Evolutionary conservation across 2,888 invertebrate species (phyloP).

Genomic region (Teleiodes luculella): DNA sequence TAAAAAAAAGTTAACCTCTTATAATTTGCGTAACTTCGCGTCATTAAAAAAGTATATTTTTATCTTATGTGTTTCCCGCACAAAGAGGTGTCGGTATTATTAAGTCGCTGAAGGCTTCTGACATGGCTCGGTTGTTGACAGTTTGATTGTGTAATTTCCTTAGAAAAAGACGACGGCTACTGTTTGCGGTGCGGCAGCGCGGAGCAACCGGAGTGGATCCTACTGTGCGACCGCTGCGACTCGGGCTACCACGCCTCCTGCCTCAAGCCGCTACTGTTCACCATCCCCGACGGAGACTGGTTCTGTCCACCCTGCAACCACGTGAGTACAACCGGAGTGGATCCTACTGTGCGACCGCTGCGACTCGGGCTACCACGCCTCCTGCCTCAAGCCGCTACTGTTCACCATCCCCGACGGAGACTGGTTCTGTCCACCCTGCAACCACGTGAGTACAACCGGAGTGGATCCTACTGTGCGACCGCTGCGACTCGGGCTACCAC

Average conservation of each 20-base stretch:
- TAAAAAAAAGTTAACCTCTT: no score
- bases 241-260: constrained; percentile 98
- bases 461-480: constrained; percentile 97
- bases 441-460: constrained; percentile 80
- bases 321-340: constrained; percentile 86
- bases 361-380: constrained; percentile 98
- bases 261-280: constrained; percentile 92
- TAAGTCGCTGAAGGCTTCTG: no score
- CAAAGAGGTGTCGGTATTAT: background rate
- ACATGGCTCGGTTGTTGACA: no score
- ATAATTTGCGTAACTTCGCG: no score
- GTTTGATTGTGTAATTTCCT: no score
- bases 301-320: no score
- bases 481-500: constrained; percentile 98
- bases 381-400: constrained; percentile 94
- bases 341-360: constrained; percentile 97
- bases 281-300: constrained; percentile 83
- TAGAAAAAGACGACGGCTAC: constrained; percentile 82
- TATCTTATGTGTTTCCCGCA: background rate
- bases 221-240: constrained; percentile 97
- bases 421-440: no score
- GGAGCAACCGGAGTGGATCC: constrained; percentile 98
- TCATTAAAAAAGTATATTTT: no score
- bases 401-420: constrained; percentile 88
- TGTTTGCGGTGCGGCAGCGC: constrained; percentile 94